Conservation (phyloP, 2,888 invertebrate species). For the Coecobrya sp. region DNA sequence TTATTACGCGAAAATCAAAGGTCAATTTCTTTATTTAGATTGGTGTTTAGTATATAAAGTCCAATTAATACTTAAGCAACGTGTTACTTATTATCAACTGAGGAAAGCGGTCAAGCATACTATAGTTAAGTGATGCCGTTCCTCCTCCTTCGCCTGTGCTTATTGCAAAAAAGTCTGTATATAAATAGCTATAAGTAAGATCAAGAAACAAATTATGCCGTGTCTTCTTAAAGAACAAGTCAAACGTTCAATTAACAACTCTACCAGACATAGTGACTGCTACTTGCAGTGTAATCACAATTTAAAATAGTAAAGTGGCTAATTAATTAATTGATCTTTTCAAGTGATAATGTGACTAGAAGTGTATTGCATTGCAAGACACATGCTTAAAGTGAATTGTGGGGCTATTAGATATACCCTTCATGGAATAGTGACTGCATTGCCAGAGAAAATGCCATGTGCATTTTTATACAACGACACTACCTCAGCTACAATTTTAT, state of each 20-base stretch:
- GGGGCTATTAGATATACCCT: too few relatives aligned
- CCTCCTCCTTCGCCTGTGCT: not conserved
- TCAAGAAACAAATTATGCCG: too few relatives aligned
- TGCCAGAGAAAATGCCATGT: too few relatives aligned
- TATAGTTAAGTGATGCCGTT: not conserved
- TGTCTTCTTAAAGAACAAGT: too few relatives aligned
- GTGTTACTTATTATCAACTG: not conserved
- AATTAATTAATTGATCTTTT: not conserved
- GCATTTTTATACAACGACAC: too few relatives aligned
- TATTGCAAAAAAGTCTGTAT: not conserved
- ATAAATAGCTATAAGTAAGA: too few relatives aligned
- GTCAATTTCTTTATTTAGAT: not conserved
- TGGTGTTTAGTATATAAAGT: not conserved
- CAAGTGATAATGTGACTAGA: not conserved
- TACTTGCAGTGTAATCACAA: not conserved
- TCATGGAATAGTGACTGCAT: too few relatives aligned
- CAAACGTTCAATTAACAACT: too few relatives aligned
- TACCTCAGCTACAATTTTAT: constrained; percentile 49
- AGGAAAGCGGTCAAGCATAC: not conserved
- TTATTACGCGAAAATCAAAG: not conserved
- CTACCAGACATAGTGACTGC: not conserved
- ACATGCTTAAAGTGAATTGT: too few relatives aligned
- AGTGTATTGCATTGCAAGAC: not conserved
- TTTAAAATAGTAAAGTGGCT: not conserved
- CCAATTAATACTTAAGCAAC: not conserved